Conservation (phyloP, 2,113 vertebrate genomes). For the Sinosuthora webbiana region DNA sequence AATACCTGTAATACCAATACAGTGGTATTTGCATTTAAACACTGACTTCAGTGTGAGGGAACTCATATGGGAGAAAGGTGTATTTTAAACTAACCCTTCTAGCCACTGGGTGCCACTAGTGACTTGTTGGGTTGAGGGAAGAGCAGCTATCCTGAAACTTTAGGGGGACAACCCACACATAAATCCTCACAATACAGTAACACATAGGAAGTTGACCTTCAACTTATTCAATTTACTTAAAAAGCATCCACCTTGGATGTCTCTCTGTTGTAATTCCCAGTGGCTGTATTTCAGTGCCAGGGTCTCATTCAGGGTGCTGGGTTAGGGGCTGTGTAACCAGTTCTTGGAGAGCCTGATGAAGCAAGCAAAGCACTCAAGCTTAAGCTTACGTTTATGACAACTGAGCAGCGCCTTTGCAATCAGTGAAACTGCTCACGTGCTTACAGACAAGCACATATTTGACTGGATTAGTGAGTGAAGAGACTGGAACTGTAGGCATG, state of each 20-base stretch:
- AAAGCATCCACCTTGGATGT: not conserved
- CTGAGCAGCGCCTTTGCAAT: not conserved
- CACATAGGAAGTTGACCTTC: not conserved
- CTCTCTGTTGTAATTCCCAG: not conserved
- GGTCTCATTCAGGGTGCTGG: not conserved
- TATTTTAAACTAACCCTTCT: constrained; percentile 58
- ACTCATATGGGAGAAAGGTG: not conserved
- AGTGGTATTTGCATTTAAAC: not conserved
- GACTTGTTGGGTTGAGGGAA: constrained; percentile 41
- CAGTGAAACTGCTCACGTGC: not conserved
- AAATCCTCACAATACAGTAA: not conserved
- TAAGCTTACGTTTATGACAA: not conserved
- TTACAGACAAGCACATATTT: not conserved
- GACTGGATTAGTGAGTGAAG: not conserved
- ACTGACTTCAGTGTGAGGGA: not conserved
- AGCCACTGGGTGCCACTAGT: constrained; percentile 68
- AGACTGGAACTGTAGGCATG: not conserved
- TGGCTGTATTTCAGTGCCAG: not conserved
- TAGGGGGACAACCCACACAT: not conserved
- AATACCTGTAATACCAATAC: not conserved
- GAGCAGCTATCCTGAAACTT: not conserved
- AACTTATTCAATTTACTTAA: not conserved
- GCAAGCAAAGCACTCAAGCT: not conserved
- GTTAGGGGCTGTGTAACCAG: not conserved
- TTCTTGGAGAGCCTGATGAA: not conserved